Evolutionary conservation across 2,113 vertebrate genomes (phyloP).

Genomic region (Petromus typicus): DNA sequence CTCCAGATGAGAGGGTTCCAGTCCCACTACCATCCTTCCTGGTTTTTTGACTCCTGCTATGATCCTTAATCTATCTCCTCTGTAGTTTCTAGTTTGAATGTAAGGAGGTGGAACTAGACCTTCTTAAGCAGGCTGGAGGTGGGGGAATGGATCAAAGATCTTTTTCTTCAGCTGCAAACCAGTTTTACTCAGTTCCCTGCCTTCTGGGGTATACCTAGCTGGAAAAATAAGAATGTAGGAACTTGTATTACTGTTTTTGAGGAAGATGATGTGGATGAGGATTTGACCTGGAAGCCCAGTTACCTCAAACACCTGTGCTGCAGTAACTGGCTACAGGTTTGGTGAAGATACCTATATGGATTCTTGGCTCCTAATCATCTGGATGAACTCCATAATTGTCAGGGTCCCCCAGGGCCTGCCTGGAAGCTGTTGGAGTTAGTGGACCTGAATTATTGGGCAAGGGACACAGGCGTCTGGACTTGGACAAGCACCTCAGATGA

Average conservation of each 20-base stretch:
- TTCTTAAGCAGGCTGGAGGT: background rate
- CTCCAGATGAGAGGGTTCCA: background rate
- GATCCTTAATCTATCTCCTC: background rate
- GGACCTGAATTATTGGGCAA: background rate
- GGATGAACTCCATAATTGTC: background rate
- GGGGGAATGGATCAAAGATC: background rate
- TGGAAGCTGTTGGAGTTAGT: background rate
- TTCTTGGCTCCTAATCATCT: background rate
- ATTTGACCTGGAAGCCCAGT: background rate
- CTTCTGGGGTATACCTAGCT: background rate
- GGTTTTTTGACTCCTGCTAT: background rate
- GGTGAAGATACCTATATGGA: background rate
- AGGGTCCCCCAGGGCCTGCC: background rate
- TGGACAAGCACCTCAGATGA: background rate
- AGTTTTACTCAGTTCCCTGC: background rate
- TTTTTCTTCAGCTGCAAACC: background rate
- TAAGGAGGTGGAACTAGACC: background rate
- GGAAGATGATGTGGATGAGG: background rate
- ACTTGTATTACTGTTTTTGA: background rate
- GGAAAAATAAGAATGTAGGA: background rate
- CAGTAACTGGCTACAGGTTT: background rate
- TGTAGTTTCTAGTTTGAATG: background rate
- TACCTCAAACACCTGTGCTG: background rate
- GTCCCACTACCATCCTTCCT: background rate
- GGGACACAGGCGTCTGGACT: background rate